These are phyloP conservation scores for Leucophenga montana DNA, from an alignment of 2,888 invertebrate species.

Conservation along the genomic window DNA sequence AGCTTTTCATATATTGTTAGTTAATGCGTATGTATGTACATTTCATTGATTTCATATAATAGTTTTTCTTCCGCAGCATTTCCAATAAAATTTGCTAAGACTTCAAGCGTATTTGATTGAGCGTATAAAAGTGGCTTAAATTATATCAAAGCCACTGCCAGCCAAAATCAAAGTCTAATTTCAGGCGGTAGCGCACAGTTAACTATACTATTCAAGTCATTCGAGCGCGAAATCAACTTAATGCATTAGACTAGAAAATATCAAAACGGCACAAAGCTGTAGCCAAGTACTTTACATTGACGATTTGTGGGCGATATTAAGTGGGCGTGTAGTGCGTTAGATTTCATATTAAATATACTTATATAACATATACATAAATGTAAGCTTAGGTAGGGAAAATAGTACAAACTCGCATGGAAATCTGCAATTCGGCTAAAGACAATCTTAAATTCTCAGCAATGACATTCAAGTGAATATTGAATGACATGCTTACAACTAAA, in stretches of 20 bases:
- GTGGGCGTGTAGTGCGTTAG: no score
- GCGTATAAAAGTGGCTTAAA: constrained; percentile 23
- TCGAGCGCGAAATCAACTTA: constrained; percentile 64
- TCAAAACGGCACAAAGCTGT: not conserved
- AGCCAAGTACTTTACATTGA: not conserved
- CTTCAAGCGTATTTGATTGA: constrained; percentile 19
- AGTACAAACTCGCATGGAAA: not conserved
- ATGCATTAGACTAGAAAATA: constrained; percentile 56
- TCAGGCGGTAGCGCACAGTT: not conserved
- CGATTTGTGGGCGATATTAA: no score
- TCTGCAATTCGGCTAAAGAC: constrained; percentile 1
- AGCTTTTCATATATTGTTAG: no score
- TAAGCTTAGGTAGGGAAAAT: not conserved
- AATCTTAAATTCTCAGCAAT: not conserved
- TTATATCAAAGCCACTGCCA: not conserved
- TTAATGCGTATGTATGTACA: no score
- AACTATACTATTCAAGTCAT: constrained; percentile 33
- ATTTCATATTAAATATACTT: no score
- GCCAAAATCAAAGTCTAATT: constrained; percentile 7
- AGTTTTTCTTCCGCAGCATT: no score
- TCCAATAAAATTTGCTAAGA: not conserved
- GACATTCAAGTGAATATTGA: no score
- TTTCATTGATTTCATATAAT: no score
- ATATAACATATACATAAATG: not conserved
- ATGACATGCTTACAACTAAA: no score